phyloP scores from a whole-genome alignment of 1,140 invertebrate genomes.

The Drepana arcuata region DNA sequence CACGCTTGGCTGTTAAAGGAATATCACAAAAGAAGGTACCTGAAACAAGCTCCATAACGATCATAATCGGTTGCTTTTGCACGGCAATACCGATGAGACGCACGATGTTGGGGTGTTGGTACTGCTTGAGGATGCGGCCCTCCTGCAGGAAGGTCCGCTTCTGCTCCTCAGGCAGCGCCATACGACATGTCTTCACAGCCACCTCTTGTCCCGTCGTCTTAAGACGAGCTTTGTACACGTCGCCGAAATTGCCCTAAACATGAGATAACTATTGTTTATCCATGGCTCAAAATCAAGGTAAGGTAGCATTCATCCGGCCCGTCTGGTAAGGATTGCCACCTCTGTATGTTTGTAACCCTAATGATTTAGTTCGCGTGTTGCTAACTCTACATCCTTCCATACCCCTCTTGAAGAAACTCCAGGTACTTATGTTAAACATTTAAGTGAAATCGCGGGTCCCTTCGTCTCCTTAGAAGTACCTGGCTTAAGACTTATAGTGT shows the following conservation, averaged over 20 bases:
- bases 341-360: too few species aligned
- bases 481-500: too few species aligned
- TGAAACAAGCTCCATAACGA: conserved; percentile 97
- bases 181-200: conserved; percentile 96
- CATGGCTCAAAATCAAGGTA: not conserved
- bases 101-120: conserved; percentile 97
- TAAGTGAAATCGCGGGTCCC: too few species aligned
- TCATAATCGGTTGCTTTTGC: conserved; percentile 98
- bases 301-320: too few species aligned
- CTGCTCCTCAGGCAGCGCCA: conserved; percentile 94
- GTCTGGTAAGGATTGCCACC: too few species aligned
- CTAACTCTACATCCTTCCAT: too few species aligned
- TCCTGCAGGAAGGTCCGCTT: conserved; percentile 97
- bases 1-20: too few species aligned
- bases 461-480: too few species aligned
- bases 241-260: conserved; percentile 94
- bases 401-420: too few species aligned
- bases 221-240: conserved; percentile 93
- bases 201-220: conserved; percentile 88
- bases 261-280: not conserved
- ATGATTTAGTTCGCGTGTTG: too few species aligned
- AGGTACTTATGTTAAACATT: too few species aligned
- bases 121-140: conserved; percentile 95
- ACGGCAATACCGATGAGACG: conserved; percentile 98
- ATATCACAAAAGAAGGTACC: too few species aligned